These are phyloP conservation scores for Albula goreensis DNA, from an alignment of 2,113 vertebrate species.

Conservation along the genomic window DNA sequence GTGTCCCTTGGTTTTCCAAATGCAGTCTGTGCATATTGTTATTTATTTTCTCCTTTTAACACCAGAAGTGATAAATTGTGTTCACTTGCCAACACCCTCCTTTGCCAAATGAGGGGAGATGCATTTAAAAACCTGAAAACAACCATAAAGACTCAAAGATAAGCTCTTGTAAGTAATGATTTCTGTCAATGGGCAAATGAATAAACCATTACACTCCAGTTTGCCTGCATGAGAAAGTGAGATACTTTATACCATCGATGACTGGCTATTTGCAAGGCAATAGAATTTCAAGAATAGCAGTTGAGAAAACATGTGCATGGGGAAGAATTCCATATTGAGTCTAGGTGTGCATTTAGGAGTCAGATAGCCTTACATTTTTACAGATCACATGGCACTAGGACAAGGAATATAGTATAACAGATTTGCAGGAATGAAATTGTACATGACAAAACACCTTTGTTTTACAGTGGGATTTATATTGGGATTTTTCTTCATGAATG, in stretches of 20 bases:
- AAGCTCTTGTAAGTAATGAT: constrained; percentile 29
- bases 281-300: constrained; percentile 6
- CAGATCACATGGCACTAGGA: constrained; percentile 1
- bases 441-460: constrained; percentile 12
- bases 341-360: background rate
- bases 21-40: background rate
- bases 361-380: constrained; percentile 11
- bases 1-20: background rate
- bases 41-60: background rate
- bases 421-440: constrained; percentile 11
- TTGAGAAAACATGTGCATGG: background rate
- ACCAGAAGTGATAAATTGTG: background rate
- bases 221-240: constrained; percentile 14
- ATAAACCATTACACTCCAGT: constrained; percentile 27
- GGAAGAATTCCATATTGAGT: constrained; percentile 1
- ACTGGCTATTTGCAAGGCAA: constrained; percentile 10
- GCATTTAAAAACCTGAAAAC: background rate
- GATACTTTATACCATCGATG: constrained; percentile 20
- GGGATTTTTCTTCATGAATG: constrained; percentile 2
- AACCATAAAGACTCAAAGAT: constrained; percentile 29
- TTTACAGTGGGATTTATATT: background rate
- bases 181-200: constrained; percentile 30
- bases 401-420: background rate
- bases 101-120: background rate
- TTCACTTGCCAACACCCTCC: background rate